These are phyloP conservation scores for Plodia interpunctella DNA, from an alignment of 1,140 invertebrate species.

Conservation along the genomic window DNA sequence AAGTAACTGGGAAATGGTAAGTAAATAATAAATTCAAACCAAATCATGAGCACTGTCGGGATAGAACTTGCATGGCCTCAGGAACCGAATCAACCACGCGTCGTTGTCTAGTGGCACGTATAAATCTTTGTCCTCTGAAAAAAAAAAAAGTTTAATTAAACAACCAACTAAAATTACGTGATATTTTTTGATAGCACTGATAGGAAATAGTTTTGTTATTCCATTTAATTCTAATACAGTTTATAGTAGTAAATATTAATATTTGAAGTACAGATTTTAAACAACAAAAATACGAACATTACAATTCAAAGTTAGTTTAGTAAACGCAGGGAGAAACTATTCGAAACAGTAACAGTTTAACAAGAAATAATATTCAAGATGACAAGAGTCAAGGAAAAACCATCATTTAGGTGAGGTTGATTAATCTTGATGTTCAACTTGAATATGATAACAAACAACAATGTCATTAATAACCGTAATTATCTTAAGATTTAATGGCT, in stretches of 20 bases:
- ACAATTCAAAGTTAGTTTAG: too few relatives aligned
- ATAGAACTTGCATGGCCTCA: conserved; percentile 89
- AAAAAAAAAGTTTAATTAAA: neutral
- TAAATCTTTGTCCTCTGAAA: conserved; percentile 82
- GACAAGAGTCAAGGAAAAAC: neutral
- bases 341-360: too few relatives aligned
- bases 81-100: conserved; percentile 84
- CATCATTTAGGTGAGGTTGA: neutral
- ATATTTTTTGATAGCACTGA: too few relatives aligned
- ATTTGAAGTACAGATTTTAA: too few relatives aligned
- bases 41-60: conserved; percentile 85
- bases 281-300: too few relatives aligned
- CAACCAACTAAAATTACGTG: too few relatives aligned
- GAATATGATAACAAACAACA: conserved; percentile 5
- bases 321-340: too few relatives aligned
- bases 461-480: conserved; percentile 9
- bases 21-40: conserved; percentile 80
- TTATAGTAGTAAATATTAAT: too few relatives aligned
- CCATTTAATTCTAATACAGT: too few relatives aligned
- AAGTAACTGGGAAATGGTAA: too few relatives aligned
- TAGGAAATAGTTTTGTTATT: too few relatives aligned
- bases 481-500: neutral
- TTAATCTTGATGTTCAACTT: neutral
- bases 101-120: conserved; percentile 84
- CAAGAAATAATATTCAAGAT: too few relatives aligned